Evolutionary conservation across 2,888 invertebrate species (phyloP).

Genomic region (Cephus rjabovi): DNA sequence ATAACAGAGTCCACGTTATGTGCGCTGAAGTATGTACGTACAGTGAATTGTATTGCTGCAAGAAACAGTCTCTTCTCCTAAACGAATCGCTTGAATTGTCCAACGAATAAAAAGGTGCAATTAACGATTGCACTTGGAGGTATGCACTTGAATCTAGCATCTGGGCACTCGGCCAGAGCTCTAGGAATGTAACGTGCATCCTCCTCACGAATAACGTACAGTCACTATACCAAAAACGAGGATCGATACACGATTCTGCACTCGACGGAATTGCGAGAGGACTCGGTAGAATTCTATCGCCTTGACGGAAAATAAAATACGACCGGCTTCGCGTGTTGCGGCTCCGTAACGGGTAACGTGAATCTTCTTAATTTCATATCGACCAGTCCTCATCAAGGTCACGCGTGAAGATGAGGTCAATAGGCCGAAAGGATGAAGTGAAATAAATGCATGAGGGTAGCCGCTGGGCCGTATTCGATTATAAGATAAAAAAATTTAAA

Average conservation of each 20-base stretch:
- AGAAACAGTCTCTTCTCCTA: background rate
- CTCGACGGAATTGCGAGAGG: background rate
- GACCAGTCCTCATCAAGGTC: background rate
- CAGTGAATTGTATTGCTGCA: background rate
- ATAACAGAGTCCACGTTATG: background rate
- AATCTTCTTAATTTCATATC: background rate
- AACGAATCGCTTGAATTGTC: background rate
- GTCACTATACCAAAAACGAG: background rate
- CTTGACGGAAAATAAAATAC: background rate
- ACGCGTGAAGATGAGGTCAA: background rate
- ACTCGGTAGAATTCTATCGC: background rate
- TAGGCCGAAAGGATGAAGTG: slow-evolving; percentile 4
- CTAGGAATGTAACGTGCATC: slow-evolving; percentile 28
- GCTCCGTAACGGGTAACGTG: background rate
- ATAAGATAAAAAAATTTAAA: background rate
- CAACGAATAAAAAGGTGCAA: background rate
- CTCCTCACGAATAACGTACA: background rate
- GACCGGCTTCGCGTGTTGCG: background rate
- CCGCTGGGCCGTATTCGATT: background rate
- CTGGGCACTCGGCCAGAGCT: slow-evolving; percentile 29
- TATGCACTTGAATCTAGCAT: slow-evolving; percentile 27
- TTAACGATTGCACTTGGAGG: slow-evolving; percentile 17
- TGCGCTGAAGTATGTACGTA: background rate
- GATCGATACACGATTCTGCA: slow-evolving; percentile 1
- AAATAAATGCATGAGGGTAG: background rate